Evolutionary conservation across 2,797 vertebrate genomes (phyloP), one percentile per base, ranked within the genome.

Genomic region (Triplophysa bombifrons): DNA sequence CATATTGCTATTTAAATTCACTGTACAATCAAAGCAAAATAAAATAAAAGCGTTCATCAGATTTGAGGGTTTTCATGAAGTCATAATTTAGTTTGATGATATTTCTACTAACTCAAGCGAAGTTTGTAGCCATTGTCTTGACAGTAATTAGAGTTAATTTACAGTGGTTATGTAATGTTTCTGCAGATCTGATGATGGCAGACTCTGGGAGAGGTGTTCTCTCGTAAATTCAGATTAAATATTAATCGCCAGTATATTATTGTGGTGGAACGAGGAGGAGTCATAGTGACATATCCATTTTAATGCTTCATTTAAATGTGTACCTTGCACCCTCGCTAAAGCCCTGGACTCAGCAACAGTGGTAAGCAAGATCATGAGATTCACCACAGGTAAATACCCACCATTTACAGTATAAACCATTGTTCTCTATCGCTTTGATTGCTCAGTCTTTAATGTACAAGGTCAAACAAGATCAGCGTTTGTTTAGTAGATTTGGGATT

Each of bases 221-320:
- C 74, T 85, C 83, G 81, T 86, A 79, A 76, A 72, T 22, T 63
- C 27, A 72, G 88, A 92, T 95, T 93, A 92, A 96, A 94, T 89
- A 92, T 95, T 96, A 95, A 95, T 91, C 93, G 76, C 8, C 66
- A n/a, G 64, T 22, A 30, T 16, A 38, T 73, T 67, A 34, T 55
- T 80, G 41, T 64, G 82, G 53, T 72, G 78, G 69, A 84, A 76
- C 63, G 81, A 84, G 84, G 82, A 85, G 85, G 81, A 87, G 80
- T 64, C 64, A 58, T 56, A 75, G 79, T 84, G 80, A 90, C 84
- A 69, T 41, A 41, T 46, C 58, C 5, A 66, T 80, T 60, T 86
- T 86, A 89, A 78, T 88, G 87, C 85, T 86, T 84, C 74, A 87
- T 53, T 88, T 72, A 74, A 73, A 51, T 74, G 82, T 93, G 93